phyloP scores from a whole-genome alignment of 2,888 invertebrate genomes.

The Mimas tiliae region DNA sequence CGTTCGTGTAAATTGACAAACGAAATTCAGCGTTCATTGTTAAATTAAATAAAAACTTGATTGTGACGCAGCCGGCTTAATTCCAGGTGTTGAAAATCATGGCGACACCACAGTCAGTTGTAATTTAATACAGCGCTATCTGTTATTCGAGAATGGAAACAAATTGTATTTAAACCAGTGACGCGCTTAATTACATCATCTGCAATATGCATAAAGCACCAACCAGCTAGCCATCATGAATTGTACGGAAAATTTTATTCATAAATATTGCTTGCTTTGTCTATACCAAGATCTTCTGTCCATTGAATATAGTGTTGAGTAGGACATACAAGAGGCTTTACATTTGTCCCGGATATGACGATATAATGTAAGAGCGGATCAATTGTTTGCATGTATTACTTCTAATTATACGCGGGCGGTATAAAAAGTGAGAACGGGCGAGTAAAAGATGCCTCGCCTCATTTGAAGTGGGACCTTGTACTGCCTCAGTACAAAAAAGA shows the following conservation, averaged over 20 bases:
- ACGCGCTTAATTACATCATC: slow-evolving; percentile 20
- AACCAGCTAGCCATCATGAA: background rate
- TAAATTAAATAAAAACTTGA: slow-evolving; percentile 4
- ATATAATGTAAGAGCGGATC: too few relatives aligned
- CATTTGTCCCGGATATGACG: too few relatives aligned
- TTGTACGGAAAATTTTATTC: background rate
- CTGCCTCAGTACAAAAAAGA: too few relatives aligned
- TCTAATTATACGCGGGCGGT: too few relatives aligned
- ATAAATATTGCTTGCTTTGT: background rate
- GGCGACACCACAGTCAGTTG: slow-evolving; percentile 3
- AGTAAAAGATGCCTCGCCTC: too few relatives aligned
- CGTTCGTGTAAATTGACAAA: background rate
- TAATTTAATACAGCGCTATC: slow-evolving; percentile 24
- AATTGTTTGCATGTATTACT: too few relatives aligned
- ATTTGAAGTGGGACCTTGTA: too few relatives aligned
- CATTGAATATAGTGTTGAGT: too few relatives aligned
- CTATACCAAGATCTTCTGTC: too few relatives aligned
- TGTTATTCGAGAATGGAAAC: slow-evolving; percentile 15
- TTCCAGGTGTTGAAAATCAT: background rate
- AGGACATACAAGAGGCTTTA: too few relatives aligned
- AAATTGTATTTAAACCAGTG: slow-evolving; percentile 12
- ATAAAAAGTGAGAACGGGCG: too few relatives aligned
- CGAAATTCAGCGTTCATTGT: background rate
- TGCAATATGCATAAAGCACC: background rate
- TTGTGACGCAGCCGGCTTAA: background rate